These are phyloP conservation scores for Delichon dasypus DNA, from an alignment of 2,797 vertebrate species.

Conservation along the genomic window DNA sequence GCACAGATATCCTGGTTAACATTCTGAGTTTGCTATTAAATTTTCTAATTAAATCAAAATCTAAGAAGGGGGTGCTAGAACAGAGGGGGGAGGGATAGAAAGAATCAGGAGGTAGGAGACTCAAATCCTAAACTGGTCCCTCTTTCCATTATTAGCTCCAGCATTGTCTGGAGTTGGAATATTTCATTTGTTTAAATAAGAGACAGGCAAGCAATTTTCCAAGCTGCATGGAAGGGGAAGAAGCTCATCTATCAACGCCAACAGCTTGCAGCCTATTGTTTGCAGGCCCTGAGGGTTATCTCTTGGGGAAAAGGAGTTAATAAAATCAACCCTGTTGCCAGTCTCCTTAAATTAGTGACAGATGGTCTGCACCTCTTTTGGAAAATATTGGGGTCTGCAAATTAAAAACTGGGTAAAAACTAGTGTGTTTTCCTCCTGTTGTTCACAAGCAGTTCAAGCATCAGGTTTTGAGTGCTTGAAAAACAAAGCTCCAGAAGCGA, in stretches of 20 bases:
- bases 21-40: neutral
- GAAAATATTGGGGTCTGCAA: neutral
- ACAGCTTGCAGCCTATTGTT: constrained; percentile 31
- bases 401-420: neutral
- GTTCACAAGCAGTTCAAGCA: neutral
- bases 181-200: constrained; percentile 13
- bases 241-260: constrained; percentile 21
- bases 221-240: neutral
- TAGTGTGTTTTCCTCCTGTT: neutral
- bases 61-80: neutral
- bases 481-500: neutral
- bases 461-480: neutral
- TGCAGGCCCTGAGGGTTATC: constrained; percentile 23
- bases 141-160: neutral
- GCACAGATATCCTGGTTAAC: neutral
- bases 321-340: neutral
- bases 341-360: neutral
- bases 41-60: neutral
- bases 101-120: neutral
- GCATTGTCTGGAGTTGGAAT: neutral
- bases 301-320: neutral
- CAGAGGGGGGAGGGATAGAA: neutral
- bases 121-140: neutral
- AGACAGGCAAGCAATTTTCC: constrained; percentile 22
- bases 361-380: neutral